These are phyloP conservation scores for Hypolimnas misippus DNA, from an alignment of 2,888 invertebrate genomes.

Conservation along the genomic window DNA sequence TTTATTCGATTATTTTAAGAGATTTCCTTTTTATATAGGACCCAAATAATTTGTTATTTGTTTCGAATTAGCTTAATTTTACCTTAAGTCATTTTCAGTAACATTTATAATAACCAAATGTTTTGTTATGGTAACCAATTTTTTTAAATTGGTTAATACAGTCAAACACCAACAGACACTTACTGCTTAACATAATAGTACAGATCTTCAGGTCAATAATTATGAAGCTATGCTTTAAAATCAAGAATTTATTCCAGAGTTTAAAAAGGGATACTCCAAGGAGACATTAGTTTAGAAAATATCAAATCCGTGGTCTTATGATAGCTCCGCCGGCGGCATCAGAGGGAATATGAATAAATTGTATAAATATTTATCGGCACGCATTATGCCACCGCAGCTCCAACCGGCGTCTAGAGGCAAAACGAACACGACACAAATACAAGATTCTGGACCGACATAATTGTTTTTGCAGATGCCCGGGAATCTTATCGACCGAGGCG, in stretches of 20 bases:
- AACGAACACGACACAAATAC: constrained; percentile 66
- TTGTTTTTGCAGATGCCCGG: constrained; percentile 75
- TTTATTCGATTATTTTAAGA: background rate
- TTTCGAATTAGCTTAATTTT: background rate
- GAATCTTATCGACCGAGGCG: constrained; percentile 63
- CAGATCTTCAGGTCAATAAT: background rate
- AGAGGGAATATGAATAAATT: constrained; percentile 74
- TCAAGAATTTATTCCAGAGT: constrained; percentile 1
- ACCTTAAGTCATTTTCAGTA: too few relatives aligned
- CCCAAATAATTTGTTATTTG: background rate
- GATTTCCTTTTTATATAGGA: background rate
- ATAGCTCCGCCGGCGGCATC: constrained; percentile 39
- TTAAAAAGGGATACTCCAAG: background rate
- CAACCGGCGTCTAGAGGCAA: constrained; percentile 61
- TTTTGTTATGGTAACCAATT: too few relatives aligned
- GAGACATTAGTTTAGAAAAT: constrained; percentile 23
- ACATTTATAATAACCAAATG: too few relatives aligned
- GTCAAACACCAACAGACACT: background rate
- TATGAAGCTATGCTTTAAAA: too few relatives aligned
- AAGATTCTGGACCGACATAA: constrained; percentile 71
- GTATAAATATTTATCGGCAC: constrained; percentile 78
- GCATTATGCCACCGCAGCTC: constrained; percentile 65
- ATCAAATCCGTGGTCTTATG: constrained; percentile 35
- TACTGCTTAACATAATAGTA: background rate
- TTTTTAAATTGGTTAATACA: too few relatives aligned